Conservation (phyloP, 2,797 vertebrate species). For the Denticeps clupeoides region DNA sequence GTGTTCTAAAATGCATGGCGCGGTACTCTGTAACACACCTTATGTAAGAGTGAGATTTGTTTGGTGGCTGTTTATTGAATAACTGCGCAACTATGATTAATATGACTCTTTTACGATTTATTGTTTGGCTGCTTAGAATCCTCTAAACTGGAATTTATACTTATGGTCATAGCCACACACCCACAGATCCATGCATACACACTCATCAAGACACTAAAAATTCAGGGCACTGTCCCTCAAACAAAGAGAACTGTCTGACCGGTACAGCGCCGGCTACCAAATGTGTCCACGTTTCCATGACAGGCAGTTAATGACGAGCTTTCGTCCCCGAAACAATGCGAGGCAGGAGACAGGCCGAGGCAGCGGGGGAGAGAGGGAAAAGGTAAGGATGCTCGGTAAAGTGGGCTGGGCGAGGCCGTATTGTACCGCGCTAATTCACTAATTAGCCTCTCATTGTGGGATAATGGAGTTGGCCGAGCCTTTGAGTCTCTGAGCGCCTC, state of each 20-base stretch:
- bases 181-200: conserved; percentile 42
- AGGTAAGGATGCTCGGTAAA: conserved; percentile 88
- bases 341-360: conserved; percentile 5
- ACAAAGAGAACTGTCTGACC: too few relatives aligned
- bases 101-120: too few relatives aligned
- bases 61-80: too few relatives aligned
- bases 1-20: too few relatives aligned
- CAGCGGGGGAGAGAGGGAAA: conserved; percentile 62
- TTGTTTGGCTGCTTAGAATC: too few relatives aligned
- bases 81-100: too few relatives aligned
- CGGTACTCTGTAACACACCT: too few relatives aligned
- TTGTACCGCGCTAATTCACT: conserved; percentile 90
- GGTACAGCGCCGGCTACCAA: too few relatives aligned
- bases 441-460: conserved; percentile 99
- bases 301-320: conserved; percentile 96
- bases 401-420: conserved; percentile 87
- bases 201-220: too few relatives aligned
- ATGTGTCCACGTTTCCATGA: conserved; percentile 77
- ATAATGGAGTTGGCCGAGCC: conserved; percentile 96
- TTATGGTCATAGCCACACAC: neutral
- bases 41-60: too few relatives aligned
- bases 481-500: conserved; percentile 54
- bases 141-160: too few relatives aligned
- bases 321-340: conserved; percentile 92
- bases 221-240: too few relatives aligned